Evolutionary conservation across 2,888 invertebrate genomes (phyloP), one percentile per base, ranked within the genome.

Genomic region (Cephus nigrinus): DNA sequence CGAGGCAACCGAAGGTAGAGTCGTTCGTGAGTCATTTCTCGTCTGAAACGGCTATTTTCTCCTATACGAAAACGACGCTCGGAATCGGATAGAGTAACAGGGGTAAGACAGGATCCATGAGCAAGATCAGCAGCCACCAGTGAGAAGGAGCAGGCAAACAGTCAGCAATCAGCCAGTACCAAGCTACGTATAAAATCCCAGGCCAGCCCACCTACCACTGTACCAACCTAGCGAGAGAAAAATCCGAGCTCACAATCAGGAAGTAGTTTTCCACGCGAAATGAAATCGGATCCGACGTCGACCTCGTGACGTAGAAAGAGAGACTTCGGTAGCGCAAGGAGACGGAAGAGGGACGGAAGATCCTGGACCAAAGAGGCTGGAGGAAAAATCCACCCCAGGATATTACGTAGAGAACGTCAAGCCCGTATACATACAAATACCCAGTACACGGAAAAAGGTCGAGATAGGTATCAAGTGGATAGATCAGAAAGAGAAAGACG

Each of bases 31-130:
- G 84, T 82, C 77, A 81, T 78, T 81, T 81, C 80, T 78, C 82
- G 81, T 77, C 79, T 80, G 81, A 84, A 84, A 83, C 83, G 84
- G 83, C 84, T 85, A 86, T 85, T 85, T 83, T 86, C 82, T 68
- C 68, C 71, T 77, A 71, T 74, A 78, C 76, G 75, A 79, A 79
- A 78, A 78, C 78, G 80, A 77, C 76, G 40, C 69, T 4, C 4
- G 15, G 4, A 4, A 15, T 40, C 40, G 40, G 15, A 1, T 40
- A 40, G 40, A 40, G 40, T 1, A 15, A 4, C 15, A 40, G 40
- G 40, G 15, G 4, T 40, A 40, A 12, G 40, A 4, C 40, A 40
- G 40, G 40, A 15, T 40, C 40, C 40, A 40, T 15, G 15, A 40
- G 15, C 40, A 40, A 40, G 4, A 40, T 40, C 36, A 40, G 36